Conservation (phyloP, 2,797 vertebrate species). For the Enteromius unitaeniatus region DNA sequence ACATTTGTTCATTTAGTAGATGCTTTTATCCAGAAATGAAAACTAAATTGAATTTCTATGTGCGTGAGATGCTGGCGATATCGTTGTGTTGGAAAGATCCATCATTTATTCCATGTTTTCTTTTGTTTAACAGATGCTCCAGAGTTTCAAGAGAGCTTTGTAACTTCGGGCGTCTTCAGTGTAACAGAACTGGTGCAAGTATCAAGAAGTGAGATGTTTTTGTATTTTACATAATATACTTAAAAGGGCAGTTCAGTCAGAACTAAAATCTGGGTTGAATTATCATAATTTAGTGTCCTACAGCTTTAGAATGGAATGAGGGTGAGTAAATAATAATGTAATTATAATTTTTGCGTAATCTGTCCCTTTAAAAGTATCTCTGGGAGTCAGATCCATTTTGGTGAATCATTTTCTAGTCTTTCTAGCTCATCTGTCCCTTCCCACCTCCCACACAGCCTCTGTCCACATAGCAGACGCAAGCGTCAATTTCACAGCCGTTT, state of each 20-base stretch:
- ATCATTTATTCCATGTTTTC: conserved; percentile 42
- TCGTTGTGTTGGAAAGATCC: conserved; percentile 11
- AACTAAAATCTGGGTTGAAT: not conserved
- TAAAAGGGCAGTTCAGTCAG: not conserved
- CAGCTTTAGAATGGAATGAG: not conserved
- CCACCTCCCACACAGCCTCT: conserved; percentile 15
- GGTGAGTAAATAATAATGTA: not conserved
- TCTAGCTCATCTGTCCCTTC: not conserved
- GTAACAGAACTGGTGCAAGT: conserved; percentile 97
- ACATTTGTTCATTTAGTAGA: conserved; percentile 21
- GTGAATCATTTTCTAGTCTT: not conserved
- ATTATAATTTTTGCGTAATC: not conserved
- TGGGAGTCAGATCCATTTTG: not conserved
- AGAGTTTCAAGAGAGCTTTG: conserved; percentile 96
- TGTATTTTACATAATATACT: not conserved
- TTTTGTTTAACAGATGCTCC: conserved; percentile 83
- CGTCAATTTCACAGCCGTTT: conserved; percentile 48
- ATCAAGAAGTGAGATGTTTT: conserved; percentile 90
- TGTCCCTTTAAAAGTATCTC: not conserved
- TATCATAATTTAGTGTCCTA: not conserved
- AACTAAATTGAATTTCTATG: conserved; percentile 33
- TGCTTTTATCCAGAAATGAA: conserved; percentile 35
- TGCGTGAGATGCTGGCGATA: conserved; percentile 31
- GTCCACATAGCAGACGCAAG: conserved; percentile 16
- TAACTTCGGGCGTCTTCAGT: conserved; percentile 96